Evolutionary conservation across 1,140 invertebrate genomes (phyloP), one percentile per base, ranked within the genome.

Genomic region (Chrysopa pallens): DNA sequence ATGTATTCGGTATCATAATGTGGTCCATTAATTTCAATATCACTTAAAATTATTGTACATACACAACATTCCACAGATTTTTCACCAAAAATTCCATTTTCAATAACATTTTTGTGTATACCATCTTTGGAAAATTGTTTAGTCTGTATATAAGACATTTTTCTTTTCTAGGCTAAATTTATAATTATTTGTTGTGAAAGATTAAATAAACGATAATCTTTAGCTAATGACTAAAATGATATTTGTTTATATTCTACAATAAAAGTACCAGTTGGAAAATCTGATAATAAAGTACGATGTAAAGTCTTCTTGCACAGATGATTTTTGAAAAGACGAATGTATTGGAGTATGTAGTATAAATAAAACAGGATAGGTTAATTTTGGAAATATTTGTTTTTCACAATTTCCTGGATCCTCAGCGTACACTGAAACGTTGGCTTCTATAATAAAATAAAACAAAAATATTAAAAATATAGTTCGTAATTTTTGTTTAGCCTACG

Each of bases 351-450:
- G 58, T 11, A 61, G 36, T 12, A 46, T 49, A 39, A 52, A 57
- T 14, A 60, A 42, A 39, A 48, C 53, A 8, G 46, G 43, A 39
- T 60, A 60, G 35, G 44, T 48, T 14, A 58, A 38, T n/a, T 45
- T 48, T 23, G 57, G 56, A 46, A 57, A 62, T 42, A 64, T 56
- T 2, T 39, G 13, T 4, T 60, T 62, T 47, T 63, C 57, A 6
- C 54, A 53, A 38, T 61, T 61, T 35, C 62, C 62, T 15, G 62
- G 62, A 48, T 64, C 52, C n/a, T 54, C 61, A 42, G 53, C 53
- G 40, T 59, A 56, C 14, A 58, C 52, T 11, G 54, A 47, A 29
- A 62, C 46, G 35, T 56, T 56, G 38, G 57, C 52, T 39, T 49
- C 56, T 58, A 42, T 42, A 58, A 54, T 29, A 2, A 23, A 23